Evolutionary conservation across 2,113 vertebrate species (phyloP).

Genomic region (Malurus melanocephalus): DNA sequence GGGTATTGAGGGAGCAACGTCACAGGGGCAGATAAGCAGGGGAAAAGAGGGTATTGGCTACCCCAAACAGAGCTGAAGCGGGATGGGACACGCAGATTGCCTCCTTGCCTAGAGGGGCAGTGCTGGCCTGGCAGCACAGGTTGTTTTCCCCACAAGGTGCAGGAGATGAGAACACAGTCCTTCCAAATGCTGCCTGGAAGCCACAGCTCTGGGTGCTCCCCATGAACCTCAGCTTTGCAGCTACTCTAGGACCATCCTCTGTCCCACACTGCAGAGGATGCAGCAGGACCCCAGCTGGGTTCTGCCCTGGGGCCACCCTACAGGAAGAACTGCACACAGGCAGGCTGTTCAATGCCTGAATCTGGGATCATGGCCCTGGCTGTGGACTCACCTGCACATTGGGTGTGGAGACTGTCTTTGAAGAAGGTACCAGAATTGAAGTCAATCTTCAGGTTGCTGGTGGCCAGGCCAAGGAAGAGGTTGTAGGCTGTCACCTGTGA

Average conservation of each 20-base stretch:
- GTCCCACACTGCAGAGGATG: not conserved
- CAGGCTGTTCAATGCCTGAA: not conserved
- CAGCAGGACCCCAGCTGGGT: not conserved
- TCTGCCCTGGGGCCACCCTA: not conserved
- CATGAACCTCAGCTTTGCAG: not conserved
- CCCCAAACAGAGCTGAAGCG: no score
- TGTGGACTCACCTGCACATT: not conserved
- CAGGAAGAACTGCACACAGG: not conserved
- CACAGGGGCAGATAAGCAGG: no score
- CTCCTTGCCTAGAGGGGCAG: not conserved
- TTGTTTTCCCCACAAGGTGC: not conserved
- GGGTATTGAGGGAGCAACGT: no score
- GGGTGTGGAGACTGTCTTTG: not conserved
- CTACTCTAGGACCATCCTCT: not conserved
- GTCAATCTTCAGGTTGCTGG: not conserved
- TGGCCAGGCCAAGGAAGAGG: not conserved
- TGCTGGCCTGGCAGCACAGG: not conserved
- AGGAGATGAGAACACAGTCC: not conserved
- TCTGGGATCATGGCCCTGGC: not conserved
- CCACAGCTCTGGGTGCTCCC: not conserved
- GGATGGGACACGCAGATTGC: no score
- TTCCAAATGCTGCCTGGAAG: not conserved
- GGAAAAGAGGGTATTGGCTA: no score
- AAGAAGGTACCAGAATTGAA: not conserved
- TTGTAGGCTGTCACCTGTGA: no score